Evolutionary conservation across 2,797 vertebrate genomes (phyloP), one percentile per base, ranked within the genome.

Genomic region (Brachyrhaphis roseni): DNA sequence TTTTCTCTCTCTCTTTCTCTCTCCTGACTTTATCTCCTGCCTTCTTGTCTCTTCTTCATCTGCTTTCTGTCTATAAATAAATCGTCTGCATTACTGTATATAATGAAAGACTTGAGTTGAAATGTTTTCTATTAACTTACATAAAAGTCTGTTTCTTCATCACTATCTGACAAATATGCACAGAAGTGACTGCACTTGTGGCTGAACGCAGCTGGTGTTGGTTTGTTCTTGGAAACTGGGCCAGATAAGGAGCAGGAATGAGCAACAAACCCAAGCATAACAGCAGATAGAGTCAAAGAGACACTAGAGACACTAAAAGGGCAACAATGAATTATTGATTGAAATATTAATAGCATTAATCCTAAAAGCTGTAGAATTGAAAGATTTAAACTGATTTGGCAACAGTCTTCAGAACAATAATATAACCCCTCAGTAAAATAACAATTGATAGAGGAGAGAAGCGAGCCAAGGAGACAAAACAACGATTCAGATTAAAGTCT

Each of bases 271-370:
- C 23, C 20, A 77, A 64, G 39, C 62, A 47, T 64, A 47, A 62
- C 53, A 78, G 74, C 10, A 31, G 46, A 59, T 47, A n/a, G 46
- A 78, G 64, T 82, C 59, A 80, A 80, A 76, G 28, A 34, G 59
- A 64, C 55, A 57, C 55, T 39, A 73, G 75, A 85, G 82, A 82
- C 83, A 74, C 84, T 86, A 76, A 87, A 91, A 92, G 80, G 87
- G 82, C 90, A 86, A 23, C 0, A 0, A 59, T 93, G 73, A 92
- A 93, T 93, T 90, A 93, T 93, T 89, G 74, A 93, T 89, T 23
- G 55, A 64, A 85, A 77, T 85, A 88, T 92, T 78, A 90, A 80
- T 77, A 81, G 75, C 45, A 78, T 79, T 84, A 87, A 89, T 86
- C 78, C 79, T 59, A 82, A 84, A 86, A 88, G 87, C 82, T 84